phyloP scores from a whole-genome alignment of 2,888 invertebrate genomes.

The Blastobasis lacticolella region DNA sequence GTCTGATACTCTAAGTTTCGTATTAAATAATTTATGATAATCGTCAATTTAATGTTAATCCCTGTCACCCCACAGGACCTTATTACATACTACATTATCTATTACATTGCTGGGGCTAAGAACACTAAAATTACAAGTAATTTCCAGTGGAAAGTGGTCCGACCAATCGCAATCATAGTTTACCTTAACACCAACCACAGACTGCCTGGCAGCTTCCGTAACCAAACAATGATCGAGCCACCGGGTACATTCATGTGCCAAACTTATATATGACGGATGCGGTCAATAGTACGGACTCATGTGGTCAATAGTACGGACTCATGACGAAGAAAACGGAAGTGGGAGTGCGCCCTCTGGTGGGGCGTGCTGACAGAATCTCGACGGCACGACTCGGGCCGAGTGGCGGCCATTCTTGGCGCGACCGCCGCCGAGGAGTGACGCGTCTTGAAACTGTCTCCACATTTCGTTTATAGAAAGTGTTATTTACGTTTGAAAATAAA shows the following conservation, averaged over 20 bases:
- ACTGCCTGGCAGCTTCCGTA: constrained; percentile 6
- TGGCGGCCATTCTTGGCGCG: too few relatives aligned
- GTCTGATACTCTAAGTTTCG: not conserved
- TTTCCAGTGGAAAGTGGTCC: constrained; percentile 11
- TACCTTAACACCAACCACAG: not conserved
- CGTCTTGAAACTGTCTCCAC: too few relatives aligned
- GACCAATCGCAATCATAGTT: constrained; percentile 11
- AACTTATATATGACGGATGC: too few relatives aligned
- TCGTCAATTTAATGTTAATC: not conserved
- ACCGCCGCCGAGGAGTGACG: too few relatives aligned
- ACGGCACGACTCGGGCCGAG: too few relatives aligned
- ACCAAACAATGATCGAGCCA: constrained; percentile 15
- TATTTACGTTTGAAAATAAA: too few relatives aligned
- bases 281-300: too few relatives aligned
- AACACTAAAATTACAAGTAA: not conserved
- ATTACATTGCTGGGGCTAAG: not conserved
- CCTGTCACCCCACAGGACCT: not conserved
- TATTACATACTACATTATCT: not conserved
- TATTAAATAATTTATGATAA: not conserved
- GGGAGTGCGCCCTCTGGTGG: too few relatives aligned
- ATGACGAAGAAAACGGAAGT: too few relatives aligned
- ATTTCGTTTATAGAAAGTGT: too few relatives aligned
- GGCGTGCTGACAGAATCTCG: too few relatives aligned
- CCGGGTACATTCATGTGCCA: constrained; percentile 10
- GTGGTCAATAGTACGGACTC: too few relatives aligned